These are phyloP conservation scores for Patiria pectinifera DNA, from an alignment of 53 echinoderm and acorn worm genomes.

Conservation along the genomic window DNA sequence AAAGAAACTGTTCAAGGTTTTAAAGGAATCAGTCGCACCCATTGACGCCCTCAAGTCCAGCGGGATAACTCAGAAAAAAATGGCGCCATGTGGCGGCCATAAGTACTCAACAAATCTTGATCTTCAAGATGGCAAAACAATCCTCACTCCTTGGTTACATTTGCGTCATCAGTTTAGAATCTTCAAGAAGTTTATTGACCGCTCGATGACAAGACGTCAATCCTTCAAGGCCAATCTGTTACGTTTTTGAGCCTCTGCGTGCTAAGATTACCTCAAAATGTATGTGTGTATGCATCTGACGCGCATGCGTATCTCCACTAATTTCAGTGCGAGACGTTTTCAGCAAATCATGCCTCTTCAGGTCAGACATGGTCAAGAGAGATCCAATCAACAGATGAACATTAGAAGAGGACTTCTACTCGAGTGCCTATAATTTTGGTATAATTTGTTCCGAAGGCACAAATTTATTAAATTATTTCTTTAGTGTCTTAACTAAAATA, in stretches of 20 bases:
- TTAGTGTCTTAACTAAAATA: not conserved
- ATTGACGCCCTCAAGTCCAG: no score
- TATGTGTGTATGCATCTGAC: not conserved
- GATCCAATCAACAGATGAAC: not conserved
- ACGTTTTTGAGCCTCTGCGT: not conserved
- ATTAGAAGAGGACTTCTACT: not conserved
- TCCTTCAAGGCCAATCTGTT: not conserved
- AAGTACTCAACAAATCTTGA: not conserved
- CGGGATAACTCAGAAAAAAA: no score
- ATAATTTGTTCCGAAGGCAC: not conserved
- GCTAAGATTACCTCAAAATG: not conserved
- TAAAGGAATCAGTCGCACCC: no score
- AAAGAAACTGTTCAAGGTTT: no score
- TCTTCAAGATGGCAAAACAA: not conserved
- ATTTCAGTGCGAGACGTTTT: not conserved
- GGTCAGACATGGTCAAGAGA: no score
- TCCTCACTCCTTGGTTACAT: not conserved
- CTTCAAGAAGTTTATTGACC: not conserved
- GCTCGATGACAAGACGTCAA: not conserved
- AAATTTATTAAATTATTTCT: slow-evolving; percentile 2
- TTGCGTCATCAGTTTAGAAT: not conserved
- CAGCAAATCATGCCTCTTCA: not conserved
- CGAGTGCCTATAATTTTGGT: slow-evolving; percentile 14
- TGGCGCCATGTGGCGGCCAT: no score
- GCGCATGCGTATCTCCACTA: not conserved